A percentile compares a stretch with the other conserved stretches of the same genome.
Evolutionary conservation across 2,888 invertebrate genomes (phyloP).

Genomic region (Eilema sororculum): DNA sequence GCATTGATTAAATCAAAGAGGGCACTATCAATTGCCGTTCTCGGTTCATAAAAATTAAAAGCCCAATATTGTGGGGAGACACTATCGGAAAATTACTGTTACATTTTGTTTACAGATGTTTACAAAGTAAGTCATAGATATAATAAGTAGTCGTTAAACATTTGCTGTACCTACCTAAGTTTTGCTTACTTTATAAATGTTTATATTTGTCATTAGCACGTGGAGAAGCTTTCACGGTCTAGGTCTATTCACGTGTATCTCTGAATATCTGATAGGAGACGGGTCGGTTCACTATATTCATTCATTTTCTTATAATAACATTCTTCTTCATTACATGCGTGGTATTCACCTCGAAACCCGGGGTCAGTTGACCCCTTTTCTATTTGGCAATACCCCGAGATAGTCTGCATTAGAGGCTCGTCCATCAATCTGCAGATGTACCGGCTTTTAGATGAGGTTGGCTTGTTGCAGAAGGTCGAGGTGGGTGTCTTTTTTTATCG

Average conservation of each 20-base stretch:
- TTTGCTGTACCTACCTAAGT: slow-evolving; percentile 14
- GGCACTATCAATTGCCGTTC: too few relatives aligned
- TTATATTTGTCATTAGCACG: slow-evolving; percentile 37
- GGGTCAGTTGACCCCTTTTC: too few relatives aligned
- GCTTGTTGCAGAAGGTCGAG: too few relatives aligned
- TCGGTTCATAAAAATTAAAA: not conserved
- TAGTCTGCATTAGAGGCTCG: too few relatives aligned
- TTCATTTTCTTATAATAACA: not conserved
- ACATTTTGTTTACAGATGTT: not conserved
- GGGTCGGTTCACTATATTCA: not conserved
- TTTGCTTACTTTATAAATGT: slow-evolving; percentile 27
- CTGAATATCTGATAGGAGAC: not conserved
- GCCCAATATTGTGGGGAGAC: not conserved
- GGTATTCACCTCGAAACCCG: too few relatives aligned
- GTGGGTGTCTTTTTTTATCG: too few relatives aligned
- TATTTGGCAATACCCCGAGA: too few relatives aligned
- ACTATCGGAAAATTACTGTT: not conserved
- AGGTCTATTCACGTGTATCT: not conserved
- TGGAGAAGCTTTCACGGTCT: slow-evolving; percentile 37
- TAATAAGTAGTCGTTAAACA: slow-evolving; percentile 13
- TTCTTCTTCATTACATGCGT: too few relatives aligned
- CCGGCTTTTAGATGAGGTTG: too few relatives aligned
- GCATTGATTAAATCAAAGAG: too few relatives aligned
- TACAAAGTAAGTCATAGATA: not conserved
- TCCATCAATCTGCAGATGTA: too few relatives aligned